Evolutionary conservation across 2,888 invertebrate genomes (phyloP).

Genomic region (Leptodirus hochenwartii): DNA sequence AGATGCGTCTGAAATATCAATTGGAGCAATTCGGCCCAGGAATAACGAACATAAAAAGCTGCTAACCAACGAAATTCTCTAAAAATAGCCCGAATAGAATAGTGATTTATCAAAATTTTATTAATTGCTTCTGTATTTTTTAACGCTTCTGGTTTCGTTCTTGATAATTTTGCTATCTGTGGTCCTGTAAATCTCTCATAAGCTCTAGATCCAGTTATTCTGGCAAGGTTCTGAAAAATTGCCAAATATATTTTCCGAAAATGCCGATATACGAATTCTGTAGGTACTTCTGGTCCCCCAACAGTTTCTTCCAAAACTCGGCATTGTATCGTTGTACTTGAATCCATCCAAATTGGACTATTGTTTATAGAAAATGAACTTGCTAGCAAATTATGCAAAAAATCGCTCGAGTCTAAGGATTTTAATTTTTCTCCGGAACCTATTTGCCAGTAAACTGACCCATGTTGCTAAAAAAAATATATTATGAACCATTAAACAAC

Average conservation of each 20-base stretch:
- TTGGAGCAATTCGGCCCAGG: conserved; percentile 71
- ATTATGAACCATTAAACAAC: conserved; percentile 9
- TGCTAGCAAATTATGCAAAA: conserved; percentile 67
- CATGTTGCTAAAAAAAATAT: conserved; percentile 65
- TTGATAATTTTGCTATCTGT: conserved; percentile 79
- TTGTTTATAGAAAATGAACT: conserved; percentile 58
- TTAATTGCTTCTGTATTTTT: conserved; percentile 47
- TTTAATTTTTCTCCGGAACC: conserved; percentile 47
- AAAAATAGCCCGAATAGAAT: conserved; percentile 18
- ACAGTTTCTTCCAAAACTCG: conserved; percentile 58
- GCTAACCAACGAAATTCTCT: conserved; percentile 83
- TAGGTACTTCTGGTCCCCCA: conserved; percentile 42
- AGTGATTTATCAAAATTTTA: background rate
- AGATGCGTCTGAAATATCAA: conserved; percentile 84
- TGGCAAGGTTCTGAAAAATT: conserved; percentile 45
- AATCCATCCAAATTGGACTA: conserved; percentile 96
- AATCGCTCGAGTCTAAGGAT: conserved; percentile 50
- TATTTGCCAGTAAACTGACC: conserved; percentile 86
- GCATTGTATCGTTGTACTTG: conserved; percentile 62
- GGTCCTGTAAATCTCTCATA: conserved; percentile 86
- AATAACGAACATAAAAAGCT: conserved; percentile 83
- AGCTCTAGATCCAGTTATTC: conserved; percentile 69
- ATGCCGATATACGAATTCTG: background rate
- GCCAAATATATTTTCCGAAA: background rate
- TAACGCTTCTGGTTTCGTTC: conserved; percentile 49